Base-by-base conservation (phyloP, 2,888 invertebrate genomes). In the Drosophila paranaensis region DNA sequence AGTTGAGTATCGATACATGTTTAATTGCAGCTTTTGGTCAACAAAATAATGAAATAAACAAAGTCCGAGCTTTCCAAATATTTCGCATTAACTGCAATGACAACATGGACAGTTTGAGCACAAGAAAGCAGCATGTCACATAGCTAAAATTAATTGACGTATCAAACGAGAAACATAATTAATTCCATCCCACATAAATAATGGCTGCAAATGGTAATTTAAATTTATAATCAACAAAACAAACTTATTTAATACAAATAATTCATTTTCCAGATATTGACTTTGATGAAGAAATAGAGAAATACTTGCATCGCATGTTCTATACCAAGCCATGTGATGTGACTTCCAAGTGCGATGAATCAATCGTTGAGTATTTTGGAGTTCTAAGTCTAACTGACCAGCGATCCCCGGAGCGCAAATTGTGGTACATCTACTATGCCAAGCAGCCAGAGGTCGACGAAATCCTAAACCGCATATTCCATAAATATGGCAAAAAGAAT, bases 401-500 rank as follows among this genome's bases (percentile, higher is more conserved):
- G 8, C 54, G 66, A 0, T 68, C 70, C 11, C 84, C 88, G 0
- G 77, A 84, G 0, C 77, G 88, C 0, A 84, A 84, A 14, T 45
- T 85, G 2, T 84, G 84, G 84, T 79, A 82, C 0, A 62, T 89
- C 0, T 84, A 89, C 13, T 35, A 77, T 33, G 73, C 79, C n/a
- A 71, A 60, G 10, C 77, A 88, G 16, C 54, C 82, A 0, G 76
- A 85, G 13, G 55, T 84, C n/a, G 72, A 88, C 10, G 69, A 73
- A 16, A 88, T 77, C 0, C 50, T 84, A 2, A 64, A 74, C 0
- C 71, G 72, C 2, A 74, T 84, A 25, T 82, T 71, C 40, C 53
- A 82, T 42, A 85, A 82, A 54, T 89, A 77, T 33, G 84, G 88
- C 2, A 89, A 89, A 16, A 85, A 82, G 64, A 88, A 84, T 48